Evolutionary conservation across 2,113 vertebrate genomes (phyloP).

Genomic region (Sprattus sprattus): DNA sequence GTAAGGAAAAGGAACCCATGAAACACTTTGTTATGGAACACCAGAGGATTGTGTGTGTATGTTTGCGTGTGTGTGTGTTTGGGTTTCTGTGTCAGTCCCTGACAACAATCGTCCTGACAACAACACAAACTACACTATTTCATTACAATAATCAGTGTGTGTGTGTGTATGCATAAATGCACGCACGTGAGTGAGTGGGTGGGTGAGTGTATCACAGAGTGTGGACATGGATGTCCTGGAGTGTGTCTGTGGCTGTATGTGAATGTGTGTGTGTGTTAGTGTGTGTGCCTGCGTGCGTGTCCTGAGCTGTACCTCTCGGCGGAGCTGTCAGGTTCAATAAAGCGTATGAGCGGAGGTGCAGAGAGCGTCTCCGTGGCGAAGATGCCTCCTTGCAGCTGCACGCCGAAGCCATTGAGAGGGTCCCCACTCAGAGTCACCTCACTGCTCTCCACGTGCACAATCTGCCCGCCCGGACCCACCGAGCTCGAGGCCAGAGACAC

Average conservation of each 20-base stretch:
- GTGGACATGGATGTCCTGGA: neutral
- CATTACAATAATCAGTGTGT: neutral
- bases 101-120: neutral
- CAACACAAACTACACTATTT: too few species aligned
- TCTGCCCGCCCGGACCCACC: constrained; percentile 92
- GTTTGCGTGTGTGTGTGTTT: neutral
- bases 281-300: neutral
- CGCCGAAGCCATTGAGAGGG: constrained; percentile 91
- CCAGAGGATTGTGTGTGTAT: neutral
- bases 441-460: constrained; percentile 90
- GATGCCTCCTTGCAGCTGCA: constrained; percentile 96
- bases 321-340: constrained; percentile 96
- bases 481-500: constrained; percentile 92
- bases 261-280: neutral
- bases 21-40: too few species aligned
- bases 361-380: constrained; percentile 95
- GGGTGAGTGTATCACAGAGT: neutral
- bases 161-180: constrained; percentile 3
- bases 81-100: neutral
- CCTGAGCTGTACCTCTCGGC: constrained; percentile 84
- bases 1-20: too few species aligned
- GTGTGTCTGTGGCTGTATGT: neutral
- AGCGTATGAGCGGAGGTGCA: constrained; percentile 89
- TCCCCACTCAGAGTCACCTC: constrained; percentile 89
- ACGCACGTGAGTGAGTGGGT: neutral